Evolutionary conservation across 2,797 vertebrate genomes (phyloP), one percentile per base, ranked within the genome.

Genomic region (Scarus forsteni): DNA sequence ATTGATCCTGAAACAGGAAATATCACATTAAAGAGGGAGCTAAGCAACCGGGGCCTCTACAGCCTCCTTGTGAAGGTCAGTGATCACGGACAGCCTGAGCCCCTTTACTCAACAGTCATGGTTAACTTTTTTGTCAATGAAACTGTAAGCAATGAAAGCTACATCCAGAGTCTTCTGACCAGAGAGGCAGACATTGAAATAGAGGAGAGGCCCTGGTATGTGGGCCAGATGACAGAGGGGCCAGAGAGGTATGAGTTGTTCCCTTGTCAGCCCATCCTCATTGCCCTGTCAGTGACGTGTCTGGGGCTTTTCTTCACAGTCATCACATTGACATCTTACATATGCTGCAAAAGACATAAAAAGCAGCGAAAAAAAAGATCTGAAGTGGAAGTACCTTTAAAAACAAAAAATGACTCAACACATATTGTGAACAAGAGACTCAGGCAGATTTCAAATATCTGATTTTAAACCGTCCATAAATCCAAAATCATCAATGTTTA

Each of bases 91-190:
- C 98, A 98, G 67, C 98, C 98, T 0, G 97, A 98, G 59, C 97
- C 98, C 0, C 96, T 99, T 11, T 94, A 98, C 74, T 96, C 97
- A 50, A 98, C 96, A 0, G 93, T 99, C 34, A 95, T 99, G 95
- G 97, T 99, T 62, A 99, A 99, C 88, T 94, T 99, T 11, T 99
- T 99, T 39, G 97, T 99, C 66, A 99, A 99, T 52, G 98, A 99
- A 77, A 99, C 98, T 0, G 95, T 99, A 62, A 97, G 96, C 89
- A 99, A 99, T 0, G 98, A 99, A 87, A 99, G 96, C 79, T 99
- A 98, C 77, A 96, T 99, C 38, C 97, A 97, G 85, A 98, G 94
- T 74, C 93, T 99, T 75, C 91, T 99, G 66, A 95, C 95, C 81
- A 96, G 95, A 79, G 97, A 96, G 74, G 92, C 95, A 19, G 96